Base-by-base conservation (phyloP, 92 coral and sea anemone genomes). In the Nematostella vectensis region DNA sequence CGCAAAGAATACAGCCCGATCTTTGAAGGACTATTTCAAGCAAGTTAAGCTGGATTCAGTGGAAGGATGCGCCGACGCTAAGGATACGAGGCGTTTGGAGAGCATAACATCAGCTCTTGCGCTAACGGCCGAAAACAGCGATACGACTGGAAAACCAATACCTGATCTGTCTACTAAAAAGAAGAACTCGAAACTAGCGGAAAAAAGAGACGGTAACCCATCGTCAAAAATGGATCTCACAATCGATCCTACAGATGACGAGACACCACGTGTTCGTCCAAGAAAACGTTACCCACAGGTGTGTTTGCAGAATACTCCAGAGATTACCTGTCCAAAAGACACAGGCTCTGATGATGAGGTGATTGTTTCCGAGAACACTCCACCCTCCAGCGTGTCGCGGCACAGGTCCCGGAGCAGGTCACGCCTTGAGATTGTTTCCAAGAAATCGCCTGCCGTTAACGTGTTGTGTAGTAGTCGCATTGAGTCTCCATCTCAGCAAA, bases 371-470 rank as follows among this genome's bases (percentile, higher is more conserved):
- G 72, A 67, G 25, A 76, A 74, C 22, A 55, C 57, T 1, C 55
- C 81, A 10, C 57, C 62, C 37, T 47, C 62, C 0, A 51, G 81
- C 2, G 58, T 65, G 6, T 55, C 63, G 12, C 18, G 59, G 47
- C 59, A 58, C 6, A 25, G 50, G 19, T 65, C 59, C 26, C 72
- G 73, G 51, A 57, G 81, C 36, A 64, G 37, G 40, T n/a, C 74
- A 3, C 8, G 47, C 0, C 29, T 52, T 42, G 81, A 67, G 17
- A 38, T 61, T 23, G 44, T 58, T 2, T 59, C 65, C 3, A 79
- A 45, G 47, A 79, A 68, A 44, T 79, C 86, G 1, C 86, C 86
- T 22, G 86, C 74, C 0, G 86, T 79, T 13, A 66, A 55, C 27
- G 63, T 79, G 30, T 44, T 77, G 47, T 79, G 63, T 61, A 30